Evolutionary conservation across 2,113 vertebrate species (phyloP), one percentile per base, ranked within the genome.

Genomic region (Galemys pyrenaicus): DNA sequence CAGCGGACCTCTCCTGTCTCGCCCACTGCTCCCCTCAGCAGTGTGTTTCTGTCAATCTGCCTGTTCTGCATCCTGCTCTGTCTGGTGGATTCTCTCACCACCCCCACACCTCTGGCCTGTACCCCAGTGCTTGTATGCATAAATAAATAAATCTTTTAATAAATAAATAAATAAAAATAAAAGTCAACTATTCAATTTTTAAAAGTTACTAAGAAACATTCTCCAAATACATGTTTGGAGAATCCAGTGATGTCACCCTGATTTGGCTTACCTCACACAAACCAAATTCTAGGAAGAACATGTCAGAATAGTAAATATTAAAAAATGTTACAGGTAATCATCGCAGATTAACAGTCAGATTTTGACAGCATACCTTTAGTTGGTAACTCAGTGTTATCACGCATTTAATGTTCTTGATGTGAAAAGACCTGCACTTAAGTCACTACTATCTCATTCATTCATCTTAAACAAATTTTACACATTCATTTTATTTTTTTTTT

Each of bases 351-450:
- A 87, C 30, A 89, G 44, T 56, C 39, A 85, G 46, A 62, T 85
- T 90, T 75, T 94, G 87, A 88, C 32, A 93, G 74, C 79, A 77
- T 71, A 62, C 13, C 75, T 80, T 85, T 93, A 87, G 85, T 60
- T 77, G 68, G 32, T 86, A 93, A 82, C 15, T 15, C 44, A 67
- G 41, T 79, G 44, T 79, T 92, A 75, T 64, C 85, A 65, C 37
- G n/a, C 37, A 90, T 49, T 85, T 86, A 81, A 78, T 89, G 37
- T 91, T 94, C 71, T 68, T 62, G 32, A 81, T 85, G 73, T 87
- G 71, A 74, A 87, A 92, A 90, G 77, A 84, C 58, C 60, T 83
- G 75, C 79, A 37, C 35, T 81, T 83, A 75, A 73, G 37, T 82
- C 71, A 89, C 30, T 9, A 89, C 30, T 9, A 87, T 73, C 24